Percentiles rank a stretch among this genome's conserved stretches.
phyloP scores from a whole-genome alignment of 2,797 vertebrate genomes.

The Paguma larvata region DNA sequence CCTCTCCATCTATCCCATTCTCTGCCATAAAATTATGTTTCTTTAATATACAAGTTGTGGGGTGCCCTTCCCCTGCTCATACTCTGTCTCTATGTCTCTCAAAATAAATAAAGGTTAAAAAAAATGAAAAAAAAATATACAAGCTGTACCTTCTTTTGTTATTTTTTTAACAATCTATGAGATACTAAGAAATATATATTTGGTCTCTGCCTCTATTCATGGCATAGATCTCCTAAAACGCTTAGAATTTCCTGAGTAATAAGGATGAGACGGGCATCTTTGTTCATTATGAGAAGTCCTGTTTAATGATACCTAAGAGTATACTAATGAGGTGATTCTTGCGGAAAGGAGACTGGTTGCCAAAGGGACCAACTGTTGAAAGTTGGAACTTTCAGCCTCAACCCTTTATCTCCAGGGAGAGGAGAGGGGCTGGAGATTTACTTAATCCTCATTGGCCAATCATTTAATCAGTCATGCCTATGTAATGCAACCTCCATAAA shows the following conservation, averaged over 20 bases:
- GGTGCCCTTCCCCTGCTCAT: too few relatives aligned
- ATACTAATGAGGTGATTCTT: not conserved
- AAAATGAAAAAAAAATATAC: too few relatives aligned
- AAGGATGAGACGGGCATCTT: not conserved
- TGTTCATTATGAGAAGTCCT: not conserved
- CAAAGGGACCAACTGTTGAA: not conserved
- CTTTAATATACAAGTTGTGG: not conserved
- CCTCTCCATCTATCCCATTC: not conserved
- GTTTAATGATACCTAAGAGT: not conserved
- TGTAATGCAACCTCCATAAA: not conserved
- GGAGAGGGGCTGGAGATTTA: not conserved
- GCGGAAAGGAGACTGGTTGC: not conserved
- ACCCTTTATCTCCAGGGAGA: not conserved
- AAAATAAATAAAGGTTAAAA: too few relatives aligned
- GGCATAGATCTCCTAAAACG: not conserved
- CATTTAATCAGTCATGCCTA: not conserved
- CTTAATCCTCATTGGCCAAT: not conserved
- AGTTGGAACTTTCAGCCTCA: not conserved
- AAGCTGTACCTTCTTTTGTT: not conserved
- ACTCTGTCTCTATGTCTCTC: too few relatives aligned
- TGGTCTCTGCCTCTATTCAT: not conserved
- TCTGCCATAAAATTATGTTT: not conserved
- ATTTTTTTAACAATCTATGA: not conserved
- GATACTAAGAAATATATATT: not conserved
- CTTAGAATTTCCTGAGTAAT: not conserved